Evolutionary conservation across 2,888 invertebrate genomes (phyloP).

Genomic region (Nycteola revayana): DNA sequence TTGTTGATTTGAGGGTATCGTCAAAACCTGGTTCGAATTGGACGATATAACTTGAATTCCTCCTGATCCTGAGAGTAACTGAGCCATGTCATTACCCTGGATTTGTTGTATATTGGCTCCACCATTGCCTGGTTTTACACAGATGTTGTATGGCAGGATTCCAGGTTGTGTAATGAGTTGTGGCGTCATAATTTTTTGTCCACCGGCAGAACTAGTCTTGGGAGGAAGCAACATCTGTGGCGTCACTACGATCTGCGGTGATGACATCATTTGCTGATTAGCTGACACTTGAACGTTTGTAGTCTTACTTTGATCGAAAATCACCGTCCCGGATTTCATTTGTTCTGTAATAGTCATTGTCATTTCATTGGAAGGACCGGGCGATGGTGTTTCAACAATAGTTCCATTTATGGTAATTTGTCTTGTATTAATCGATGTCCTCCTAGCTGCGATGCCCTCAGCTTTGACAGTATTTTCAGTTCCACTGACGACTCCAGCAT

Average conservation of each 20-base stretch:
- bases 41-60: conserved; percentile 79
- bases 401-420: conserved; percentile 80
- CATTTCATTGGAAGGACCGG: conserved; percentile 75
- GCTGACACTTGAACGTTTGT: conserved; percentile 73
- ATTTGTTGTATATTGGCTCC: conserved; percentile 69
- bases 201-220: conserved; percentile 62
- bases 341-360: conserved; percentile 77
- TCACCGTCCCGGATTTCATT: conserved; percentile 74
- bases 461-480: conserved; percentile 72
- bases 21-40: conserved; percentile 74
- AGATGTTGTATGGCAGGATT: conserved; percentile 73
- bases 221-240: conserved; percentile 76
- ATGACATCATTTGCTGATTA: conserved; percentile 70
- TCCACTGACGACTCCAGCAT: conserved; percentile 72
- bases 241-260: conserved; percentile 77
- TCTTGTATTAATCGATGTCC: conserved; percentile 76
- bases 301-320: conserved; percentile 73
- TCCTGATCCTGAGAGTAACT: conserved; percentile 67
- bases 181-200: conserved; percentile 68
- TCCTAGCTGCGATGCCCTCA: conserved; percentile 71
- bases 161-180: conserved; percentile 74
- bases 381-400: conserved; percentile 79
- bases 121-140: conserved; percentile 71
- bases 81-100: conserved; percentile 71
- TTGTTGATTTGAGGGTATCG: conserved; percentile 69